Conservation (phyloP, 2,113 vertebrate species). For the Sorex fumeus region DNA sequence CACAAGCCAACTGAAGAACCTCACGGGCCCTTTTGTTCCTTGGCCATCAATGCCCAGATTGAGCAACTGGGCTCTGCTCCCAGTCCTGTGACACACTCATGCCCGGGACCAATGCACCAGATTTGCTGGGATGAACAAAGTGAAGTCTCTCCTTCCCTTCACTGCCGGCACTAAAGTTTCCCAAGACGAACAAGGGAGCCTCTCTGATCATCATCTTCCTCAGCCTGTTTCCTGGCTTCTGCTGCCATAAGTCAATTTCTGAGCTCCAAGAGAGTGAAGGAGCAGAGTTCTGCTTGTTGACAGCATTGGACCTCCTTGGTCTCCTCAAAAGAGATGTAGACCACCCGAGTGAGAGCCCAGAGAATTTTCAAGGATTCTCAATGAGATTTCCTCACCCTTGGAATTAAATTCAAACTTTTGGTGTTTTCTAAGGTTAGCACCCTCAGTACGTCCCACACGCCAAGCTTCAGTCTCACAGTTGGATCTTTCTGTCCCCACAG, state of each 20-base stretch:
- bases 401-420: background rate
- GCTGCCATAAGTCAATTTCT: background rate
- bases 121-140: background rate
- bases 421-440: no score
- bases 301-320: background rate
- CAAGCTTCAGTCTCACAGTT: background rate
- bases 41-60: no score
- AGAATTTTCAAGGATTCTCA: background rate
- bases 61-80: no score
- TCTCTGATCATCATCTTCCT: background rate
- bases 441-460: background rate
- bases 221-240: background rate
- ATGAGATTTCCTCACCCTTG: background rate
- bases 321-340: background rate
- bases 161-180: no score
- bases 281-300: background rate
- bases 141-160: background rate
- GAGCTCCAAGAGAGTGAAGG: background rate
- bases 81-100: no score
- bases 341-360: rapidly evolving
- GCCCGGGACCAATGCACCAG: background rate
- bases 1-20: no score
- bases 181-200: no score
- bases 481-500: background rate
- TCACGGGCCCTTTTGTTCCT: no score